Evolutionary conservation across 2,113 vertebrate species (phyloP).

Genomic region (Xenus cinereus): DNA sequence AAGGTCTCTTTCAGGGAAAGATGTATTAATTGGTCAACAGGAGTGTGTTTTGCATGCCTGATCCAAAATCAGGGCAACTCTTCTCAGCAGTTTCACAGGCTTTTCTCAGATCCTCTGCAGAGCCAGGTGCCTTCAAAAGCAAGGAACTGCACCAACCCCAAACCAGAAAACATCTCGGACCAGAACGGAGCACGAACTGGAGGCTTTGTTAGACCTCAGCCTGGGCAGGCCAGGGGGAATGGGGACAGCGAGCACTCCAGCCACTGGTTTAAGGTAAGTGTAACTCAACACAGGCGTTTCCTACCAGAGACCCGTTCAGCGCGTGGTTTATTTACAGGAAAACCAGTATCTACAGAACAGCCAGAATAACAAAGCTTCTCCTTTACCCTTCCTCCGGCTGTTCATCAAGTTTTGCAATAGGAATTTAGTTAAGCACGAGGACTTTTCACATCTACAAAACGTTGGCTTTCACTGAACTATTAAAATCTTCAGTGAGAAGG

Average conservation of each 20-base stretch:
- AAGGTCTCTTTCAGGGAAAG: neutral
- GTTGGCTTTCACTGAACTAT: neutral
- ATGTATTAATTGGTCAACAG: neutral
- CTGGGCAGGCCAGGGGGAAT: neutral
- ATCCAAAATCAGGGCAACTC: neutral
- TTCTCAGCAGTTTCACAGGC: neutral
- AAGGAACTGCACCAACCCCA: neutral
- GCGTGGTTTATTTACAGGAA: rapidly evolving
- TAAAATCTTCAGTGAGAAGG: neutral
- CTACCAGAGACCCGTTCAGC: neutral
- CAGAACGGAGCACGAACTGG: neutral
- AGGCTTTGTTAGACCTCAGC: neutral
- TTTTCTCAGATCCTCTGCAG: neutral
- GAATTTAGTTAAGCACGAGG: neutral
- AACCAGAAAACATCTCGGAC: neutral
- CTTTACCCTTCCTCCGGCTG: neutral
- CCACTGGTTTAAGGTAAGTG: rapidly evolving
- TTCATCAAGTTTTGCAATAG: too few species aligned
- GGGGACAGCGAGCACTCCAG: neutral
- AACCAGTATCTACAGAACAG: neutral
- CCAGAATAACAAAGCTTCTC: neutral
- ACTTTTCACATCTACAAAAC: neutral
- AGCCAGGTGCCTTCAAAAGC: rapidly evolving
- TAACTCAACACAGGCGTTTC: neutral
- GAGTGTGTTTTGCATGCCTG: neutral